phyloP scores from a whole-genome alignment of 2,797 vertebrate genomes.

The Picus viridis region DNA sequence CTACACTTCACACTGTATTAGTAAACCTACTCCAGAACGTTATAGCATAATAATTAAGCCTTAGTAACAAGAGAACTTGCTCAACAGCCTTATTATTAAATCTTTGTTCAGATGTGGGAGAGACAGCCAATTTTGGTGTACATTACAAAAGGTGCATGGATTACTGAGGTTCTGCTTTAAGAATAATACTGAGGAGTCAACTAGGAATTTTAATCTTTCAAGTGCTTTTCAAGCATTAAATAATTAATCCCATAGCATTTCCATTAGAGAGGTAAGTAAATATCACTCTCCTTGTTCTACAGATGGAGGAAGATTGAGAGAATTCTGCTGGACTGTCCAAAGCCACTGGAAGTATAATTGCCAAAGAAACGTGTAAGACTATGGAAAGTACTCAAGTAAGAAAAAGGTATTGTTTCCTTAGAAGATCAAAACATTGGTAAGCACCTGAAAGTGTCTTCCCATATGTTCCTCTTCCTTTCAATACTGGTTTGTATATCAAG shows the following conservation, averaged over 20 bases:
- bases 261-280: constrained; percentile 20
- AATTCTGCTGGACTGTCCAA: not conserved
- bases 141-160: constrained; percentile 5
- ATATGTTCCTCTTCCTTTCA: constrained; percentile 24
- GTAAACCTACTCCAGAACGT: constrained; percentile 14
- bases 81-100: constrained; percentile 32
- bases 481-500: constrained; percentile 45
- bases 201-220: constrained; percentile 54
- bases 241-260: constrained; percentile 23
- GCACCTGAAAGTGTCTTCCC: constrained; percentile 22
- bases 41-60: constrained; percentile 26
- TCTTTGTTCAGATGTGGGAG: not conserved
- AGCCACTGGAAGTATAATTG: not conserved
- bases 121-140: constrained; percentile 19
- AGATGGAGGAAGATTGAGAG: not conserved
- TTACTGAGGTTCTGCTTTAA: constrained; percentile 50
- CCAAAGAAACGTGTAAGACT: not conserved
- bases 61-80: constrained; percentile 17
- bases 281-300: not conserved
- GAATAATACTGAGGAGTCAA: not conserved
- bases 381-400: not conserved
- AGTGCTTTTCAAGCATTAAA: constrained; percentile 45
- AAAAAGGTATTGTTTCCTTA: not conserved
- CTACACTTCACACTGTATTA: constrained; percentile 35
- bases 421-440: not conserved